Evolutionary conservation across 2,797 vertebrate species (phyloP), one percentile per base, ranked within the genome.

Genomic region (Scomberomorus guttatus): DNA sequence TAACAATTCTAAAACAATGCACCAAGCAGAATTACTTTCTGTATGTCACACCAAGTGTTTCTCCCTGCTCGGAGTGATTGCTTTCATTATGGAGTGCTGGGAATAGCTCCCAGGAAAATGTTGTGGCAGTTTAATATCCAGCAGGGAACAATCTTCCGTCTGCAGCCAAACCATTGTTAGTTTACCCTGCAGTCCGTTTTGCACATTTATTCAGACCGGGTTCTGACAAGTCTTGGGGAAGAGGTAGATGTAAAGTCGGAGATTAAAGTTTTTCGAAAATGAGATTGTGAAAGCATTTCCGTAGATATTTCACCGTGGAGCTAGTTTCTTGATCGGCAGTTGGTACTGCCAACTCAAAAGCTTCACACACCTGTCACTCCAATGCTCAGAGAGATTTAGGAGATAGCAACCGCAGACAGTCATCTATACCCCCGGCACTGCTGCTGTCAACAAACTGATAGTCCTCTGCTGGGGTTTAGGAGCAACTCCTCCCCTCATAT

Each of bases 41-140:
- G 25, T 60, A 77, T 77, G 14, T 67, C 71, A 74, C 60, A 55
- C 25, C 20, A 18, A 59, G 72, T 46, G 64, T 82, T 79, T 87
- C 56, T 70, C 79, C 81, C 51, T 55, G 54, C 75, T 48, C 61
- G 70, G 55, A 83, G 77, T 86, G 87, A 91, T 90, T 91, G 88
- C 83, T 85, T 89, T 90, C 81, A 93, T 93, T 90, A 86, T 59
- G 24, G 42, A 72, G 57, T 7, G 57, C 82, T 84, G 75, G 71
- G 84, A 92, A 91, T 87, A 82, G 89, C 85, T 87, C 63, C 60
- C 60, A 82, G 82, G 77, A 76, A 87, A 85, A 72, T 60, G 58
- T 79, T 64, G 78, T 39, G 57, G 69, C 83, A 84, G 80, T 89
- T 93, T 89, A 89, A 89, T 87, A 90, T 88, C 93, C 87, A 90